These are phyloP conservation scores for Boloria selene DNA, from an alignment of 2,888 invertebrate species.

Conservation along the genomic window DNA sequence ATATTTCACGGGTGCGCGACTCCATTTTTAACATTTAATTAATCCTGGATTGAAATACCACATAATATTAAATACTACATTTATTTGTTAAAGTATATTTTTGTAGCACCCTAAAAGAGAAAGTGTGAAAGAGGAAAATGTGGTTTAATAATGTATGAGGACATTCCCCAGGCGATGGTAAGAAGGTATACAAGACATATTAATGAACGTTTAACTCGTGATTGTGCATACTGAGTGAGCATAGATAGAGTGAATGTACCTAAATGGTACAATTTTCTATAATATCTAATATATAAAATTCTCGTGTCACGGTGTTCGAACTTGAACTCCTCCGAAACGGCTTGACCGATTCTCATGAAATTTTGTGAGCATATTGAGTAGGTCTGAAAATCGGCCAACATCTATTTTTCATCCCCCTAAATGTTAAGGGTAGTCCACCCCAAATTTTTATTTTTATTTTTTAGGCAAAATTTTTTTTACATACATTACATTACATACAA, in stretches of 20 bases:
- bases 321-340: too few relatives aligned
- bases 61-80: conserved; percentile 36
- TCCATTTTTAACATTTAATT: conserved; percentile 50
- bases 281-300: too few relatives aligned
- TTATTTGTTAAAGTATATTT: conserved; percentile 25
- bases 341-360: too few relatives aligned
- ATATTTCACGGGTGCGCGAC: conserved; percentile 57
- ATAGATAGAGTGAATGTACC: background rate
- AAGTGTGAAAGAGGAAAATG: background rate
- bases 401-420: too few relatives aligned
- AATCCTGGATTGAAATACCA: conserved; percentile 31
- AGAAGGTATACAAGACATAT: conserved; percentile 4
- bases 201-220: conserved; percentile 3
- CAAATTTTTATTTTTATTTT: too few relatives aligned
- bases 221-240: conserved; percentile 5
- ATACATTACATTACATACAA: too few relatives aligned
- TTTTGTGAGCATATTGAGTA: too few relatives aligned
- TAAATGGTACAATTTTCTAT: background rate
- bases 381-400: too few relatives aligned
- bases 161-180: background rate
- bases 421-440: too few relatives aligned
- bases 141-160: background rate
- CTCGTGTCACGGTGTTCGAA: too few relatives aligned
- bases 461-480: too few relatives aligned
- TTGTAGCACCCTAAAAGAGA: background rate